These are phyloP conservation scores for Bhutanitis thaidina DNA, from an alignment of 2,888 invertebrate species.

Conservation along the genomic window DNA sequence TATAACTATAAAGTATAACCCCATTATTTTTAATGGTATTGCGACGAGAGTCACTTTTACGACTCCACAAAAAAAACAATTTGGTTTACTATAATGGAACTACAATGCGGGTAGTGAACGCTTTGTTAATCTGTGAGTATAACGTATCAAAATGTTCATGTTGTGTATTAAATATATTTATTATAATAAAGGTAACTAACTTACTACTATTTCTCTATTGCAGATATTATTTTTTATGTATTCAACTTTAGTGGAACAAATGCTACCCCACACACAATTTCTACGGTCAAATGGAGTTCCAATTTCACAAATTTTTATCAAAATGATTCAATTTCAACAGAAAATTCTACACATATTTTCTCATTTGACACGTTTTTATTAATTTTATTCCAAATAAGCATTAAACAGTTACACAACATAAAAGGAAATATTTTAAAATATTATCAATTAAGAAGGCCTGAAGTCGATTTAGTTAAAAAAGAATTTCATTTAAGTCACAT, in stretches of 20 bases:
- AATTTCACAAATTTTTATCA: background rate
- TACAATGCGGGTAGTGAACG: conserved; percentile 16
- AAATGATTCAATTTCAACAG: background rate
- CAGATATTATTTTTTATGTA: conserved; percentile 10
- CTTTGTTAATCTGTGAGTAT: conserved; percentile 20
- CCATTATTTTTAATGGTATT: conserved; percentile 3
- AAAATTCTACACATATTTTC: background rate
- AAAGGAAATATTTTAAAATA: conserved; percentile 34
- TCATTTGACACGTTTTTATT: conserved; percentile 24
- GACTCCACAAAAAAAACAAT: conserved; percentile 15
- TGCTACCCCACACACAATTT: background rate
- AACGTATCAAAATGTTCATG: background rate
- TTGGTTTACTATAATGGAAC: conserved; percentile 17
- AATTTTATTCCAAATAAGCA: conserved; percentile 28
- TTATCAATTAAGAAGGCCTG: conserved; percentile 31
- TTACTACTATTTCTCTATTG: background rate
- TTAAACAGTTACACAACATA: conserved; percentile 30
- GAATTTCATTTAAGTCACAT: conserved; percentile 30
- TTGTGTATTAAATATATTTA: conserved; percentile 2
- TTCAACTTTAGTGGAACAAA: background rate
- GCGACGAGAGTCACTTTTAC: conserved; percentile 6
- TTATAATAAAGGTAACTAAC: too few species aligned
- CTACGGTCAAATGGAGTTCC: background rate
- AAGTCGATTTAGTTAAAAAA: conserved; percentile 28
- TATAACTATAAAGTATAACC: conserved; percentile 9